Evolutionary conservation across 2,888 invertebrate genomes (phyloP).

Genomic region (Neoscelio sp.): DNA sequence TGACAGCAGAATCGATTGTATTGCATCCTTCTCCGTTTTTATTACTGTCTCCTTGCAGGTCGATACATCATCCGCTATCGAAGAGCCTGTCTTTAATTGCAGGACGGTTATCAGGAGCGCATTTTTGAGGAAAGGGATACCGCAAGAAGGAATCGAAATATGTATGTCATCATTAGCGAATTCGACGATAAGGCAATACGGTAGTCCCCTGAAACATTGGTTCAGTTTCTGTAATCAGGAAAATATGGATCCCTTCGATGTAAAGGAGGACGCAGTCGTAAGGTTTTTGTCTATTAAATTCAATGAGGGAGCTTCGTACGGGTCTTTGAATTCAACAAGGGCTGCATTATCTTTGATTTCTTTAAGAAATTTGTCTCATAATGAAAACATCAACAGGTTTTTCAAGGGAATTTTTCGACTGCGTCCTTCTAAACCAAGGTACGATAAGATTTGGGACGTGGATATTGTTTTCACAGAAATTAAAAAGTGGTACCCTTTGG

Average conservation of each 20-base stretch:
- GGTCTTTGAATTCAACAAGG: slow-evolving; percentile 49
- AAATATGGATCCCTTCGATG: slow-evolving; percentile 1
- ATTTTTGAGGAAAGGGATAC: slow-evolving; percentile 12
- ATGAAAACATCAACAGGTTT: slow-evolving; percentile 36
- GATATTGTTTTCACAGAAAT: slow-evolving; percentile 38
- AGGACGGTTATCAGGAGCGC: slow-evolving; percentile 49
- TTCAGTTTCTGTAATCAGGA: slow-evolving; percentile 61
- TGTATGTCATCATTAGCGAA: slow-evolving; percentile 64
- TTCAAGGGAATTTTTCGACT: slow-evolving; percentile 51
- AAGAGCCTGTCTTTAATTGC: slow-evolving; percentile 51
- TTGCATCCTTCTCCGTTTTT: slow-evolving; percentile 29
- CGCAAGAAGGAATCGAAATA: slow-evolving; percentile 45
- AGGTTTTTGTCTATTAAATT: slow-evolving; percentile 1
- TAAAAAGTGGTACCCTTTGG: slow-evolving; percentile 37
- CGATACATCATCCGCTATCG: slow-evolving; percentile 21
- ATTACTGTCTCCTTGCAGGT: slow-evolving; percentile 54
- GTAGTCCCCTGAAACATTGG: slow-evolving; percentile 64
- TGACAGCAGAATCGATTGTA: background rate
- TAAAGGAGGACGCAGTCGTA: background rate
- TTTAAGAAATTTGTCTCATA: background rate
- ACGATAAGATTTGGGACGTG: slow-evolving; percentile 60
- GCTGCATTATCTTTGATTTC: slow-evolving; percentile 51
- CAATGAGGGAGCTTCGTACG: slow-evolving; percentile 14
- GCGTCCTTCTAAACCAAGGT: slow-evolving; percentile 53
- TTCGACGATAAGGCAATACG: slow-evolving; percentile 68